Evolutionary conservation across 92 coral and sea anemone species (phyloP).

Genomic region (Umimayanthus kanabou): DNA sequence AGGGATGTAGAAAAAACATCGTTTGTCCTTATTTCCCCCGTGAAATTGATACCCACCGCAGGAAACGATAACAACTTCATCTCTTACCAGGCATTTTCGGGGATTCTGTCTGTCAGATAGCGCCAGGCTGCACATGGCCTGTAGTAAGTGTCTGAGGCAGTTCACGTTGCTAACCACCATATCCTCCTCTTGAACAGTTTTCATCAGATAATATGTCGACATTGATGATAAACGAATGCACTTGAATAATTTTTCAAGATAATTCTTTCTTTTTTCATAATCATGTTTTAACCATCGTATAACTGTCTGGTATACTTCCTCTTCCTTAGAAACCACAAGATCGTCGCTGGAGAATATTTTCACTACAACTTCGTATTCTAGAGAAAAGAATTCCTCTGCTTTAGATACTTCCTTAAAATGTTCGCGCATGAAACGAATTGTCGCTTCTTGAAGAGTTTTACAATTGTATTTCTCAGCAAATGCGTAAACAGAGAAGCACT

Average conservation of each 20-base stretch:
- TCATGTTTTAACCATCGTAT: constrained; percentile 72
- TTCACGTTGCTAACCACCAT: constrained; percentile 50
- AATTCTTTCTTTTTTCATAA: constrained; percentile 41
- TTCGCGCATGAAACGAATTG: constrained; percentile 42
- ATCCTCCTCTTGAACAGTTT: constrained; percentile 50
- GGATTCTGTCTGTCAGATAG: constrained; percentile 30
- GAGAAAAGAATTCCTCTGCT: constrained; percentile 47
- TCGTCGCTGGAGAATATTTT: constrained; percentile 60
- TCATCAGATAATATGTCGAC: constrained; percentile 56
- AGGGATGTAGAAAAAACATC: constrained; percentile 50
- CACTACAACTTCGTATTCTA: constrained; percentile 41
- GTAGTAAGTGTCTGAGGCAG: constrained; percentile 51
- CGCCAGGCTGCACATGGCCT: constrained; percentile 48
- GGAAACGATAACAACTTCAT: constrained; percentile 44
- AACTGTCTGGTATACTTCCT: constrained; percentile 70
- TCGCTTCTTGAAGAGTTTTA: constrained; percentile 45
- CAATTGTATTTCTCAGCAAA: constrained; percentile 62
- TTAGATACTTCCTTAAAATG: constrained; percentile 53
- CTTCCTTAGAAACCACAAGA: constrained; percentile 55
- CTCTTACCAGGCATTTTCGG: constrained; percentile 52
- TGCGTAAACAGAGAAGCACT: constrained; percentile 51
- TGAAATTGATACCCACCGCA: constrained; percentile 60
- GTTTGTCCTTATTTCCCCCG: constrained; percentile 47
- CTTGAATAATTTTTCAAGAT: constrained; percentile 56
- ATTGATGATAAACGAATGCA: constrained; percentile 64